Evolutionary conservation across 2,888 invertebrate species (phyloP), one percentile per base, ranked within the genome.

Genomic region (Torymus tubicola): DNA sequence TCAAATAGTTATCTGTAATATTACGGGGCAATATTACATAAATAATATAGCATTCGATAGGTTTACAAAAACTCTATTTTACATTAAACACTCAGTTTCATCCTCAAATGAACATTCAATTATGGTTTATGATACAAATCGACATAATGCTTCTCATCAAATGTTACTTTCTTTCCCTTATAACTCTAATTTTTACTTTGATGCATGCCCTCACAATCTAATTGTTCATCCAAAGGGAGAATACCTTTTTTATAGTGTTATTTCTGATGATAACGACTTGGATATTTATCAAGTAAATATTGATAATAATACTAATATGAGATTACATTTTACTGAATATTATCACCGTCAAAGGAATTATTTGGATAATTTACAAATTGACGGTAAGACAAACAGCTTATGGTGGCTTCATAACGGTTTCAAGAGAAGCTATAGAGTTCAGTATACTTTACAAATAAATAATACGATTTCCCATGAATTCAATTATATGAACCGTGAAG

Each of bases 11-110:
- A 11, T 76, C 2, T 5, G 13, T 13, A 55, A 13, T 5, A 14
- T 11, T 8, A 12, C 8, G 2, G 11, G 10, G 3, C 5, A 2
- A 3, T 31, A 31, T 21, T 24, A 10, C 3, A 55, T 79, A 3
- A 52, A 69, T 3, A 63, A 79, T 58, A 11, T 79, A 1, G 74
- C 64, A 0, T 74, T 24, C 2, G 79, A 79, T 10, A 70, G 64
- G 74, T 12, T 64, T 2, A 55, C 67, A 0, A 55, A 11, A 52
- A 74, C 74, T 24, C 14, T 79, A 52, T 79, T 74, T 53, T 79
- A 69, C n/a, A 58, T 52, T 11, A 14, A 18, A 2, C 60, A 63
- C 0, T 57, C 61, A 0, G 63, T 21, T 13, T 0, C 2, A 1
- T 11, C 1, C 1, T 3, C 50, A 0, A 31, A 21, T 4, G 0